Evolutionary conservation across 2,113 vertebrate species (phyloP).

Genomic region (Neotoma lepida): DNA sequence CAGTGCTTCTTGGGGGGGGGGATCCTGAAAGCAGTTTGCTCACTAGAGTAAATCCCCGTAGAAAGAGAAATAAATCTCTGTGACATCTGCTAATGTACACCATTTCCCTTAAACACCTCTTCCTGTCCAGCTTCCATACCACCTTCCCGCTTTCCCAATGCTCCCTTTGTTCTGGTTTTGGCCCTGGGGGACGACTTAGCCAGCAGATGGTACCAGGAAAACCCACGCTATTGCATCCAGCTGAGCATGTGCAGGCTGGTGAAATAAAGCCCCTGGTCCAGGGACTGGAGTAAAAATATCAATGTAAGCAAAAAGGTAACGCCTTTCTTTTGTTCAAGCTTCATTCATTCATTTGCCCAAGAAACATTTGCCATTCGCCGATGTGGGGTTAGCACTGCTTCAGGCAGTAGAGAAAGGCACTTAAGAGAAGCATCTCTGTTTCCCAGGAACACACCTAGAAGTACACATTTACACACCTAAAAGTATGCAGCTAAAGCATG

Average conservation of each 20-base stretch:
- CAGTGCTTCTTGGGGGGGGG: constrained; percentile 17
- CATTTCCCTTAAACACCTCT: constrained; percentile 74
- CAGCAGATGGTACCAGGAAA: constrained; percentile 70
- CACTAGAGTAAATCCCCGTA: constrained; percentile 70
- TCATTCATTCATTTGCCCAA: constrained; percentile 36
- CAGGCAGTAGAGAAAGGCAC: constrained; percentile 16
- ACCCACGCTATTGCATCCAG: constrained; percentile 51
- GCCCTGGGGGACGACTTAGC: constrained; percentile 54
- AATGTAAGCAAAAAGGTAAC: constrained; percentile 47
- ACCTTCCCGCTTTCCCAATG: constrained; percentile 55
- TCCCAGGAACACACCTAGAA: constrained; percentile 31
- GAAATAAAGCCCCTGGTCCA: constrained; percentile 35
- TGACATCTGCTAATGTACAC: constrained; percentile 73
- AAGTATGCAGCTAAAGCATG: constrained; percentile 9
- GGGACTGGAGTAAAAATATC: constrained; percentile 56
- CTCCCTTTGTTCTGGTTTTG: constrained; percentile 69
- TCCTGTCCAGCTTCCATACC: constrained; percentile 66
- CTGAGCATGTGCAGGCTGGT: constrained; percentile 46
- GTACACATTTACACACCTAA: neutral
- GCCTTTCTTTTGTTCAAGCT: neutral
- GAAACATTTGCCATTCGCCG: constrained; percentile 30
- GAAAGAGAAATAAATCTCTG: constrained; percentile 76
- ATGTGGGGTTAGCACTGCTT: neutral
- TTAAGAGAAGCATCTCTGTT: neutral
- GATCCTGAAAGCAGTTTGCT: constrained; percentile 55